A percentile compares a stretch with the other conserved stretches of the same genome.
Evolutionary conservation across 2,113 vertebrate genomes (phyloP).

Genomic region (Anhinga rufa): DNA sequence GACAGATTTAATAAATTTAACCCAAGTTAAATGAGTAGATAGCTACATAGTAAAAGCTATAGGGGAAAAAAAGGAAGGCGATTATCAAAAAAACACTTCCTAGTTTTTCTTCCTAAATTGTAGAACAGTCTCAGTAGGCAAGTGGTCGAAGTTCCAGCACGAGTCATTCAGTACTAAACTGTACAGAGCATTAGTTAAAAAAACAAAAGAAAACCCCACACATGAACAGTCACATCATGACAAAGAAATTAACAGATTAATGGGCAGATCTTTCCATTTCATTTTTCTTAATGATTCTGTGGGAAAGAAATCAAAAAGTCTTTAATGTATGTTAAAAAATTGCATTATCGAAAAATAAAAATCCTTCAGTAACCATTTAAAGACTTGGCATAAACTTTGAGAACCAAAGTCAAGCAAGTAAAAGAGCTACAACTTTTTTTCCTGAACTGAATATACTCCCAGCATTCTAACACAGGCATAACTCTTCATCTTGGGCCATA

Average conservation of each 20-base stretch:
- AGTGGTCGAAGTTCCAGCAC: not conserved
- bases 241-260: not conserved
- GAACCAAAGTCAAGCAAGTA: not conserved
- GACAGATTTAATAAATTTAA: not conserved
- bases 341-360: not conserved
- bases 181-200: not conserved
- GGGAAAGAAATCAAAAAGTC: not conserved
- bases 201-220: not conserved
- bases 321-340: not conserved
- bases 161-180: not conserved
- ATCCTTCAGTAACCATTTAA: not conserved
- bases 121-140: not conserved
- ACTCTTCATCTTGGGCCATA: not conserved
- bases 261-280: not conserved
- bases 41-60: not conserved
- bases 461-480: not conserved
- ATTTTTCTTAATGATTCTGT: not conserved
- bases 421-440: not conserved
- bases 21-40: not conserved
- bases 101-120: not conserved
- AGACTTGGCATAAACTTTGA: not conserved
- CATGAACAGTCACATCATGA: not conserved
- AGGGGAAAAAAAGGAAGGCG: not conserved
- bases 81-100: not conserved
- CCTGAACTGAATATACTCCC: not conserved